phyloP scores from a whole-genome alignment of 2,797 vertebrate genomes.

The Pristis pectinata region DNA sequence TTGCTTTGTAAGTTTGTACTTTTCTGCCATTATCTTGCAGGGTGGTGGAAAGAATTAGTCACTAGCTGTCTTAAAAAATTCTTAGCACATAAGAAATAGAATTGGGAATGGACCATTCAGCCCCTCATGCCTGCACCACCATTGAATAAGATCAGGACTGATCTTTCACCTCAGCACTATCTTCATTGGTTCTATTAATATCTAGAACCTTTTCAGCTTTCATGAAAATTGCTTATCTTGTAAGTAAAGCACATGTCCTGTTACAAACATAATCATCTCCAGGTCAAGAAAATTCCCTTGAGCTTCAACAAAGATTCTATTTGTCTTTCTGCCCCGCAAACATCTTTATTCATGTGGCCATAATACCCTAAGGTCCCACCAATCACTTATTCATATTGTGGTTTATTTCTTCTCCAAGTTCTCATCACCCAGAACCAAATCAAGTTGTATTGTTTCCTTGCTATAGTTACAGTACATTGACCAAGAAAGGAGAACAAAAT shows the following conservation, averaged over 20 bases:
- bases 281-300: too few species aligned
- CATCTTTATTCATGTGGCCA: neutral
- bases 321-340: neutral
- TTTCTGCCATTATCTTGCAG: neutral
- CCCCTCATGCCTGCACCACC: too few species aligned
- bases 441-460: neutral
- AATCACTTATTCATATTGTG: neutral
- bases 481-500: neutral
- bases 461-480: neutral
- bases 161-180: too few species aligned
- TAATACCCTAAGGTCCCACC: neutral
- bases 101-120: too few species aligned
- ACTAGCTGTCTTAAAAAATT: neutral
- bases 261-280: too few species aligned
- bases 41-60: neutral
- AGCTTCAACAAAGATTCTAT: neutral
- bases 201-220: neutral
- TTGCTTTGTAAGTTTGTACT: neutral
- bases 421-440: neutral
- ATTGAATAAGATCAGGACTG: too few species aligned
- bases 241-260: too few species aligned
- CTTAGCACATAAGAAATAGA: too few species aligned
- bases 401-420: neutral
- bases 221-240: neutral
- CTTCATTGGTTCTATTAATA: too few species aligned